Evolutionary conservation across 2,113 vertebrate species (phyloP).

Genomic region (Lophotis ruficrista): DNA sequence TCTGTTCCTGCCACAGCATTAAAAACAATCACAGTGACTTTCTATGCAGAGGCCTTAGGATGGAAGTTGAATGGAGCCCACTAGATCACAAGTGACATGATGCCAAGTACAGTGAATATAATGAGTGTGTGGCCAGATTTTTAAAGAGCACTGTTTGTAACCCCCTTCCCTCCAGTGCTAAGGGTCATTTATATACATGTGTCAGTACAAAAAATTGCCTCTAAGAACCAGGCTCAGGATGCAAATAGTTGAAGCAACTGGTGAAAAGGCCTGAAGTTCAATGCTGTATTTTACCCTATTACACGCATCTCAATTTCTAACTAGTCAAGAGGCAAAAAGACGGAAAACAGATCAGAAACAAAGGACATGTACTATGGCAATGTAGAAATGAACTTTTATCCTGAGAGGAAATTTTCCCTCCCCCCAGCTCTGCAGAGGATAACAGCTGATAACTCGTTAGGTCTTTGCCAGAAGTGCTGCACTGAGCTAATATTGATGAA

Average conservation of each 20-base stretch:
- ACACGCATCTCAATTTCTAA: constrained; percentile 8
- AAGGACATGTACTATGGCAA: neutral
- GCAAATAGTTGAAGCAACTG: constrained; percentile 37
- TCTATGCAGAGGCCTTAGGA: constrained; percentile 39
- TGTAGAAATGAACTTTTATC: neutral
- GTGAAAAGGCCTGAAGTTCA: constrained; percentile 39
- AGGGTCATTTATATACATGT: constrained; percentile 46
- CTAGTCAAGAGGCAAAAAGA: neutral
- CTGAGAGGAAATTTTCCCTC: neutral
- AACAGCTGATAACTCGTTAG: constrained; percentile 11
- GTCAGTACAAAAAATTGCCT: constrained; percentile 24
- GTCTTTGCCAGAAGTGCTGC: neutral
- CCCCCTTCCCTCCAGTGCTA: constrained; percentile 35
- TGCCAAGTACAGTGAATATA: constrained; percentile 57
- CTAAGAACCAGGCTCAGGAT: neutral
- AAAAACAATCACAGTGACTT: constrained; percentile 37
- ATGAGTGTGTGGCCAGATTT: constrained; percentile 36
- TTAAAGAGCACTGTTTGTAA: neutral
- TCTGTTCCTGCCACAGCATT: constrained; percentile 63
- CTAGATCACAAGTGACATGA: constrained; percentile 65
- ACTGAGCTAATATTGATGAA: constrained; percentile 42
- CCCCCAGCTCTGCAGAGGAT: neutral
- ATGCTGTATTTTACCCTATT: neutral
- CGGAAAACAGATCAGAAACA: neutral
- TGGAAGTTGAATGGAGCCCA: constrained; percentile 55